Conservation (phyloP, 2,888 invertebrate genomes). For the Dendrolimus houi region DNA sequence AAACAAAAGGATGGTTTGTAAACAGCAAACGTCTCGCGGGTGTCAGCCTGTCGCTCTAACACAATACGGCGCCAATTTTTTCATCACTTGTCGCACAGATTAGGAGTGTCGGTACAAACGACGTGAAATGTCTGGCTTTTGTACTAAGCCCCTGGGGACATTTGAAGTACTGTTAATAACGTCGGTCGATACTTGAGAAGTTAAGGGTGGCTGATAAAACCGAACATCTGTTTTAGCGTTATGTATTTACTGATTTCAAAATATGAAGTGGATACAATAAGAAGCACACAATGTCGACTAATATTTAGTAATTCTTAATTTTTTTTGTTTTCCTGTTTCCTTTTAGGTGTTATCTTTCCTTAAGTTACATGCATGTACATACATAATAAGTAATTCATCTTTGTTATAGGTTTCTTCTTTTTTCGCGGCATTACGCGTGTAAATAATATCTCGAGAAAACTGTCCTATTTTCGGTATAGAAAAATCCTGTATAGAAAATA, state of each 20-base stretch:
- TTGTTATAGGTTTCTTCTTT: too few species aligned
- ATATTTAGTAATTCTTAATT: too few species aligned
- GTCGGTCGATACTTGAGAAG: not conserved
- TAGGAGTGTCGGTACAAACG: constrained; percentile 65
- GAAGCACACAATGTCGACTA: too few species aligned
- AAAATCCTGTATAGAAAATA: too few species aligned
- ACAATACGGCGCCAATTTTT: constrained; percentile 69
- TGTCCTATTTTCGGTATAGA: too few species aligned
- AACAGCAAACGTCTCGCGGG: constrained; percentile 44
- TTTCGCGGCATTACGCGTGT: too few species aligned
- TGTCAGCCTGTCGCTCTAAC: constrained; percentile 25
- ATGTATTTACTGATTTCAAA: not conserved
- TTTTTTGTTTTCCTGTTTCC: too few species aligned
- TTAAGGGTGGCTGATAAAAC: constrained; percentile 25
- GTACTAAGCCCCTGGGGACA: constrained; percentile 38
- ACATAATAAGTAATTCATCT: too few species aligned
- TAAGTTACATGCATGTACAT: too few species aligned
- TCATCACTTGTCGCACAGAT: constrained; percentile 29
- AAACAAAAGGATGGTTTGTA: constrained; percentile 48
- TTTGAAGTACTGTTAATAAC: constrained; percentile 18
- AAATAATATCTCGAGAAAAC: too few species aligned
- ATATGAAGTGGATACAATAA: not conserved
- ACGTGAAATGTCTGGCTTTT: constrained; percentile 66
- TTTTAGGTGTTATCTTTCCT: too few species aligned
- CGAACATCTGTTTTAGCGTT: not conserved